phyloP scores from a whole-genome alignment of 2,888 invertebrate species.

The Anodontia alba region DNA sequence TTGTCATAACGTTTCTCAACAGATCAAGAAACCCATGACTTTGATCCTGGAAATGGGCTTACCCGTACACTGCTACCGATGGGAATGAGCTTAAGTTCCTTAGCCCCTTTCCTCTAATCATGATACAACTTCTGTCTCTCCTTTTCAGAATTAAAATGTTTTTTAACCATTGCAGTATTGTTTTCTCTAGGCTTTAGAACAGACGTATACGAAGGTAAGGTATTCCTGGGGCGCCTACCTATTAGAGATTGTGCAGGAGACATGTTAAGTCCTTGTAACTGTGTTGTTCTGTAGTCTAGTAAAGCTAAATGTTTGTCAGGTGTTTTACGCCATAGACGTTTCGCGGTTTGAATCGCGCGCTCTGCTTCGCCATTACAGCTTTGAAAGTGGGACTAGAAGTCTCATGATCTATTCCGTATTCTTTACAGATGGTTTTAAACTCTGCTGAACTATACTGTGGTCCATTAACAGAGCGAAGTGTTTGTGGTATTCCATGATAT shows the following conservation, averaged over 20 bases:
- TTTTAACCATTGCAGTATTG: neutral
- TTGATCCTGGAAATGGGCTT: neutral
- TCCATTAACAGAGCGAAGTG: slow-evolving; percentile 55
- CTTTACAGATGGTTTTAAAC: slow-evolving; percentile 31
- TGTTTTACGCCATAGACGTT: slow-evolving; percentile 28
- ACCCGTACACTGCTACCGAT: neutral
- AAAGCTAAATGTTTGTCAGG: neutral
- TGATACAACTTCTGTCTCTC: neutral
- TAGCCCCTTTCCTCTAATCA: neutral
- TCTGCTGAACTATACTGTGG: slow-evolving; percentile 48
- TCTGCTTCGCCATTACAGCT: slow-evolving; percentile 64
- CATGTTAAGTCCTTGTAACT: neutral
- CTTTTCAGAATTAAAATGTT: neutral
- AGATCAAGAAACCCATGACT: neutral
- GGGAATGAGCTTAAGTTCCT: neutral
- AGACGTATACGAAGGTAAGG: neutral
- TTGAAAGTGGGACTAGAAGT: slow-evolving; percentile 52
- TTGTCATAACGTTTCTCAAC: neutral
- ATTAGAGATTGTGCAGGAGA: neutral
- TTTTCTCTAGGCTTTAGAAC: neutral
- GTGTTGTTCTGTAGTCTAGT: neutral
- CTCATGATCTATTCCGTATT: slow-evolving; percentile 28
- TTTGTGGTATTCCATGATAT: slow-evolving; percentile 55
- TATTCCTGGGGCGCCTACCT: neutral
- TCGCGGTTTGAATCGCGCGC: slow-evolving; percentile 52